Percentiles rank a stretch among this genome's conserved stretches.
Conservation (phyloP, 2,113 vertebrate species). For the Macrotis lagotis region DNA sequence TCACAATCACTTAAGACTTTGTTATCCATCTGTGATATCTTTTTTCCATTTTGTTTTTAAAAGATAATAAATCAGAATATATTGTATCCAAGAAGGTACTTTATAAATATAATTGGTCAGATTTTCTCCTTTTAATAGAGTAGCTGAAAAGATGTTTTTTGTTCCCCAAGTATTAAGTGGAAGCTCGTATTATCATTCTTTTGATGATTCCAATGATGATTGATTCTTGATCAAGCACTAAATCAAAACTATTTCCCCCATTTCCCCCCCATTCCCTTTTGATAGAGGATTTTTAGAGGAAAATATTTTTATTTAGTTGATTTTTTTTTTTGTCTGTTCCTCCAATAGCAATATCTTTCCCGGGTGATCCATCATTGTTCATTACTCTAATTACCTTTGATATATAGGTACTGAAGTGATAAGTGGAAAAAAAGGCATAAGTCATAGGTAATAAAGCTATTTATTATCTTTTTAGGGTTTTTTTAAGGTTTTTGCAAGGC, state of each 20-base stretch:
- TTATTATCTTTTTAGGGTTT: background rate
- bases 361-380: background rate
- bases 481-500: background rate
- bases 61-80: background rate
- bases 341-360: background rate
- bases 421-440: background rate
- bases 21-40: background rate
- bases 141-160: background rate
- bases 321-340: background rate
- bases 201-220: constrained; percentile 35
- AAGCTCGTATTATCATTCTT: constrained; percentile 48
- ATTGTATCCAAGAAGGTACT: background rate
- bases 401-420: background rate
- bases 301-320: background rate
- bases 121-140: background rate
- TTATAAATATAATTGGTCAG: background rate
- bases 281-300: background rate
- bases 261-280: background rate
- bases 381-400: background rate
- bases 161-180: background rate
- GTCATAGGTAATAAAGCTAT: background rate
- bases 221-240: background rate
- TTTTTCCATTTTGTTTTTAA: background rate
- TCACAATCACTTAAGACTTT: background rate
- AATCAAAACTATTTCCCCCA: background rate